A percentile compares a stretch with the other conserved stretches of the same genome.
phyloP scores from a whole-genome alignment of 2,113 vertebrate genomes.

The Phalacrocorax carbo region DNA sequence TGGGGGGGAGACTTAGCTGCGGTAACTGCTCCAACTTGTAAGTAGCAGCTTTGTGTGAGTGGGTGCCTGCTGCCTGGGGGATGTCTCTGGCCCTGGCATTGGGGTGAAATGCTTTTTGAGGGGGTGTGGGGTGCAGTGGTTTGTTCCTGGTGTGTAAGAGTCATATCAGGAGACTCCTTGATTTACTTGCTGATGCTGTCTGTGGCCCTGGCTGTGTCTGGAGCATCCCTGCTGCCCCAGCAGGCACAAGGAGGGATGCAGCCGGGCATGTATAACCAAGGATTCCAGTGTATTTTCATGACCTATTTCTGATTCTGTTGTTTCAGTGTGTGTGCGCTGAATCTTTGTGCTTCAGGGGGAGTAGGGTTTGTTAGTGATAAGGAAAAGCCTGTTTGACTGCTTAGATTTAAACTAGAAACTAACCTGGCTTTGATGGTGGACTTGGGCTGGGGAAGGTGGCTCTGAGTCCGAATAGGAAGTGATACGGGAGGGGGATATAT shows the following conservation, averaged over 20 bases:
- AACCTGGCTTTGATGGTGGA: neutral
- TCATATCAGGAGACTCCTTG: neutral
- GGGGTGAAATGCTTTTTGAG: neutral
- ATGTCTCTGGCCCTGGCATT: rapidly evolving
- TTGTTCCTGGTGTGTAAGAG: neutral
- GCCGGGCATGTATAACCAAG: neutral
- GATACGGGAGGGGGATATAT: neutral
- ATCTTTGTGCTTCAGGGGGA: neutral
- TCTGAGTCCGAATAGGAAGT: neutral
- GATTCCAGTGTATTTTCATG: neutral
- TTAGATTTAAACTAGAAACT: neutral
- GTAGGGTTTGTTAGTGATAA: neutral
- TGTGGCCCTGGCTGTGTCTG: neutral
- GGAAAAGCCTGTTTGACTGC: neutral
- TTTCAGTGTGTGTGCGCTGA: neutral
- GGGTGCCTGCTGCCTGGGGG: neutral
- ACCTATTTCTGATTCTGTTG: constrained; percentile 59
- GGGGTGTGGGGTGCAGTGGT: neutral
- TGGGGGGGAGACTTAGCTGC: neutral
- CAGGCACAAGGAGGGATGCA: neutral
- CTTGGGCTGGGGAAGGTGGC: neutral
- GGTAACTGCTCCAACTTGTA: neutral
- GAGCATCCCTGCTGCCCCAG: neutral
- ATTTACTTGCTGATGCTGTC: neutral
- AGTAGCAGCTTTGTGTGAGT: neutral